phyloP scores from a whole-genome alignment of 2,113 vertebrate species.

The Chaetodon auriga region DNA sequence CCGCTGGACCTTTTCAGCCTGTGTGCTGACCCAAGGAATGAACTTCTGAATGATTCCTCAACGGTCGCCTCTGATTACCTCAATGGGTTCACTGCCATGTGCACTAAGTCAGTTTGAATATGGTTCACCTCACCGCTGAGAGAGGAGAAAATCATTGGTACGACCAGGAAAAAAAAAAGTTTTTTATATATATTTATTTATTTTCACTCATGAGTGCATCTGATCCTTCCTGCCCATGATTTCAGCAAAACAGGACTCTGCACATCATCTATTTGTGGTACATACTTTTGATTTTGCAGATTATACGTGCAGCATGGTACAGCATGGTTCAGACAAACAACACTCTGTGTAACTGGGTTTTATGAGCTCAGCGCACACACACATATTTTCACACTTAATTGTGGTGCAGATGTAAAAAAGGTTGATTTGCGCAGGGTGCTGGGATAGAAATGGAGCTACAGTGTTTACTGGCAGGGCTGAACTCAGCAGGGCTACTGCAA shows the following conservation, averaged over 20 bases:
- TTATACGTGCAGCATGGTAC: not conserved
- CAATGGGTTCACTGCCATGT: not conserved
- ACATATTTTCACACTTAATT: not conserved
- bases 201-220: not conserved
- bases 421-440: not conserved
- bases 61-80: not conserved
- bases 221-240: not conserved
- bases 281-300: not conserved
- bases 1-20: not conserved
- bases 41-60: not conserved
- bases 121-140: not conserved
- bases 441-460: not conserved
- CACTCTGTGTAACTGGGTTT: not conserved
- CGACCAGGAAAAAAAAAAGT: not conserved
- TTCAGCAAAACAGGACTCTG: not conserved
- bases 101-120: slow-evolving; percentile 7
- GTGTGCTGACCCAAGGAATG: not conserved
- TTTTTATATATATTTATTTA: not conserved
- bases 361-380: not conserved
- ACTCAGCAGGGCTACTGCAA: slow-evolving; percentile 13
- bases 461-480: not conserved
- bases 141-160: not conserved
- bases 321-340: not conserved
- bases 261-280: not conserved
- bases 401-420: not conserved